Base-by-base conservation (phyloP, 2,888 invertebrate genomes). In the Agrochola circellaris region DNA sequence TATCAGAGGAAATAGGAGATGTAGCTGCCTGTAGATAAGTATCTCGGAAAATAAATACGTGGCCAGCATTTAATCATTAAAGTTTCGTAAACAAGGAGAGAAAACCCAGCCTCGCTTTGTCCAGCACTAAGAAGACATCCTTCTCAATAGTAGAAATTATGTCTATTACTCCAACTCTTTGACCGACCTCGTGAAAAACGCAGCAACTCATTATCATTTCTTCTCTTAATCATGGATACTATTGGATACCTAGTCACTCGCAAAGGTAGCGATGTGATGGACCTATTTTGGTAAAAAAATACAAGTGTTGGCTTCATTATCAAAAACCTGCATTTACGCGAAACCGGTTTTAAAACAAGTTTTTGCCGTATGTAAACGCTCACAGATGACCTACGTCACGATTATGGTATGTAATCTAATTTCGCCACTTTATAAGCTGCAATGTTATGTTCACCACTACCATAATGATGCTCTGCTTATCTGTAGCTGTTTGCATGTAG, bases 321-420 rank as follows among this genome's bases (percentile, higher is more conserved):
- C 45, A 67, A 54, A 54, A 61, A 60, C 26, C 45, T 61, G 56
- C 66, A 77, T 62, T 58, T 45, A 45, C 34, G n/a, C 15, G 6
- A 58, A 82, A 83, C 81, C 51, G 34, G 81, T 73, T 20, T 54
- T 15, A 48, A 30, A 66, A 70, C 77, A 4, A 77, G 80, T 82
- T 76, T 48, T 64, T 23, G 15, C 45, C 62, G 42, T 70, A 45
- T 26, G 48, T 56, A 20, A 48, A 48, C 65, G 48, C 23, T 71
- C 56, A 34, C 48, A 61, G 15, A 61, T 54, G 30, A 66, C 20
- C 60, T 38, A 69, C 75, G 82, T 75, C 68, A 73, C 26, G 60
- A 70, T 60, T 54, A 26, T 26, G n/a, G 5, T 26, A 34, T 9
- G 17, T 71, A 30, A 17, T 70, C 38, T 51, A 54, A 30, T 71